These are phyloP conservation scores for Adelges cooleyi DNA, from an alignment of 1,140 invertebrate genomes.

Conservation along the genomic window DNA sequence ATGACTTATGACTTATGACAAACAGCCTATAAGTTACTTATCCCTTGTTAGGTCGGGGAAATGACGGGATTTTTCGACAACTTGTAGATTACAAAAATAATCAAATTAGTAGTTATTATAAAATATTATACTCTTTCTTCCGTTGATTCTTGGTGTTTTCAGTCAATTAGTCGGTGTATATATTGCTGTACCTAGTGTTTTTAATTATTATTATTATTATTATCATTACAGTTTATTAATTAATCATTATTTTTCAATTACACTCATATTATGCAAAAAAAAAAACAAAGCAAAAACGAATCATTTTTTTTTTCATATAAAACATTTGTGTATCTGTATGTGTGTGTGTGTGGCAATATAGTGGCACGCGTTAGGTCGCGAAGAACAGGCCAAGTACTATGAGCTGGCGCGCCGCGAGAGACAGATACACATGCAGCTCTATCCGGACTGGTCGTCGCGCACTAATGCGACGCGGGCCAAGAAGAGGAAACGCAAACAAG, in stretches of 20 bases:
- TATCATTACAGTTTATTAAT: no score
- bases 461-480: constrained; percentile 94
- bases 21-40: no score
- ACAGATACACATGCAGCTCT: constrained; percentile 96
- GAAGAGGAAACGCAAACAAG: constrained; percentile 99
- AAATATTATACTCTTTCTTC: no score
- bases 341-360: constrained; percentile 82
- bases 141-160: no score
- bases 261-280: not conserved
- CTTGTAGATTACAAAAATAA: no score
- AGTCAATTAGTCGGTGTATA: no score
- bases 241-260: constrained; percentile 6
- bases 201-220: not conserved
- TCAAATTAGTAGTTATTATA: no score
- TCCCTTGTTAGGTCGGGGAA: no score
- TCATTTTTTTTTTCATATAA: no score
- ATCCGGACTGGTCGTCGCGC: constrained; percentile 98
- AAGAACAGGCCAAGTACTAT: constrained; percentile 99
- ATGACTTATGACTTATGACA: no score
- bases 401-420: constrained; percentile 95
- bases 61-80: no score
- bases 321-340: constrained; percentile 73
- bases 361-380: constrained; percentile 97
- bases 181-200: constrained; percentile 22
- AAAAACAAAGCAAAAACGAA: no score